These are phyloP conservation scores for Brachyhypopomus occidentalis DNA, from an alignment of 2,113 vertebrate genomes.

Conservation along the genomic window DNA sequence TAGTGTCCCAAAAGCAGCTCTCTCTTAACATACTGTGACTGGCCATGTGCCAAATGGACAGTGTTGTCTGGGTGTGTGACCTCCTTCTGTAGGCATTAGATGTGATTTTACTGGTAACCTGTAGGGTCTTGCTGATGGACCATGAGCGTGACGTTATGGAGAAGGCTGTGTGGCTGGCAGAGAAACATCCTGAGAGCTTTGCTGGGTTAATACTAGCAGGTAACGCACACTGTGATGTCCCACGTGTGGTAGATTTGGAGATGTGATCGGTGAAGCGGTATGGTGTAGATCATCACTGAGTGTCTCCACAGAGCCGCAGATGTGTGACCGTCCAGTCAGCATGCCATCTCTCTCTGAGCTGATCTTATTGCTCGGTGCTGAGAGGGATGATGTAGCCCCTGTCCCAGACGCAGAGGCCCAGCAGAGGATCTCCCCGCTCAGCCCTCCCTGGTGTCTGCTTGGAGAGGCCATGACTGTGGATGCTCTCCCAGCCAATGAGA, in stretches of 20 bases:
- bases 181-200: conserved; percentile 67
- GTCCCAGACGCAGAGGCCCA: conserved; percentile 3
- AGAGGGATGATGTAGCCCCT: conserved; percentile 6
- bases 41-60: neutral
- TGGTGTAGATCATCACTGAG: neutral
- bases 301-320: conserved; percentile 65
- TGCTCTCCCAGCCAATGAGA: conserved; percentile 11
- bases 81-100: neutral
- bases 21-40: neutral
- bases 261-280: neutral
- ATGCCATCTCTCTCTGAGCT: conserved; percentile 62
- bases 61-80: neutral
- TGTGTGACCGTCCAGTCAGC: conserved; percentile 18
- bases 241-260: no score
- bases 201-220: conserved; percentile 68
- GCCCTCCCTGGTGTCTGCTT: neutral
- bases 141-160: conserved; percentile 59
- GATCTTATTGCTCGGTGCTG: conserved; percentile 15
- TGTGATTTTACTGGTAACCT: conserved; percentile 1
- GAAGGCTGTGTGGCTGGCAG: conserved; percentile 65
- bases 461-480: conserved; percentile 59
- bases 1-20: neutral
- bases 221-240: conserved; percentile 33
- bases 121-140: conserved; percentile 64
- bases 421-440: neutral